A percentile compares a stretch with the other conserved stretches of the same genome.
Evolutionary conservation across 1,140 invertebrate genomes (phyloP).

Genomic region (Zelostemma sp.): DNA sequence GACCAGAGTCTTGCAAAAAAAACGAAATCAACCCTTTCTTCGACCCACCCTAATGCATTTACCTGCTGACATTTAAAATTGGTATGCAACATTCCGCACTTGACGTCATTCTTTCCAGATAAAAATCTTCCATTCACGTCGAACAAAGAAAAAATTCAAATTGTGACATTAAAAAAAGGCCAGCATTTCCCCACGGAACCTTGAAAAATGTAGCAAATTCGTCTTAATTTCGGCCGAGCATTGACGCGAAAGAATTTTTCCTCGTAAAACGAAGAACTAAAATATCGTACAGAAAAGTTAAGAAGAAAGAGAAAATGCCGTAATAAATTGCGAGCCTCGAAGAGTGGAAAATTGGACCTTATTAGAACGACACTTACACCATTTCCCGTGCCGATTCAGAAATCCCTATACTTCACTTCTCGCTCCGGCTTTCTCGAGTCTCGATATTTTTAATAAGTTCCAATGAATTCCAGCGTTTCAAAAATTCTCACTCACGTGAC

Average conservation of each 20-base stretch:
- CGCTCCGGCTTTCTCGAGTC: too few relatives aligned
- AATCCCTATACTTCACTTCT: too few relatives aligned
- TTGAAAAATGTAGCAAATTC: too few relatives aligned
- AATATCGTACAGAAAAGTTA: background rate
- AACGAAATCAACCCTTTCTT: too few relatives aligned
- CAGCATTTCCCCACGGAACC: too few relatives aligned
- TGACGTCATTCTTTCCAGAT: constrained; percentile 10
- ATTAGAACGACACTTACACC: too few relatives aligned
- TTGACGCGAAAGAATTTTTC: too few relatives aligned
- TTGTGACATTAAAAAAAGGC: background rate
- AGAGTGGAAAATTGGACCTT: too few relatives aligned
- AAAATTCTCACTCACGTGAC: constrained; percentile 49
- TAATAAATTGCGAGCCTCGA: background rate
- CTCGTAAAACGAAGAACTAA: background rate
- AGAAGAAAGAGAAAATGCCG: constrained; percentile 12
- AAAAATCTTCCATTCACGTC: background rate
- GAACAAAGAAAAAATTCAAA: background rate
- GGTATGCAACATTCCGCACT: constrained; percentile 8
- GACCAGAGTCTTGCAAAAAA: too few relatives aligned
- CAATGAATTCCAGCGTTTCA: constrained; percentile 21
- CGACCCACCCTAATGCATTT: too few relatives aligned
- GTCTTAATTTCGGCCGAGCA: too few relatives aligned
- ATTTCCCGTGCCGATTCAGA: too few relatives aligned
- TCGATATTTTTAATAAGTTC: background rate
- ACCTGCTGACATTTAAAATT: background rate